Evolutionary conservation across 2,113 vertebrate genomes (phyloP).

Genomic region (Megaceryle maxima): DNA sequence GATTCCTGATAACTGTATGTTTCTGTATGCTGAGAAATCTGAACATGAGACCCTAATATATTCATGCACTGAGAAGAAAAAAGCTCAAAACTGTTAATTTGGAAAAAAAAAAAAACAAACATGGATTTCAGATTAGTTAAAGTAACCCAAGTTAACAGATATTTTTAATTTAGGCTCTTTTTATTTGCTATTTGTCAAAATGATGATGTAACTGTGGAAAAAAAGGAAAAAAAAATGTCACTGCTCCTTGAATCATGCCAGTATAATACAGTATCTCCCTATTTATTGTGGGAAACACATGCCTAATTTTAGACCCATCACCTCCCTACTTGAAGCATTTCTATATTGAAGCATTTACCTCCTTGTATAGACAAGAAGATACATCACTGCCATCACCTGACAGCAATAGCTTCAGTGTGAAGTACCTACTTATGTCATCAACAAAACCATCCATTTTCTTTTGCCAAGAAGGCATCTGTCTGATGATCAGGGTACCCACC

Average conservation of each 20-base stretch:
- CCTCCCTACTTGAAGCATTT: background rate
- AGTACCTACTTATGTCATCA: background rate
- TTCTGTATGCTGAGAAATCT: background rate
- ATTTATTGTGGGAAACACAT: background rate
- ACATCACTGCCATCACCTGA: background rate
- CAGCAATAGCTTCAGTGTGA: background rate
- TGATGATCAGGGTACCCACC: background rate
- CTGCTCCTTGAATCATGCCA: accelerated
- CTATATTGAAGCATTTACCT: background rate
- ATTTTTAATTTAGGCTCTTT: background rate
- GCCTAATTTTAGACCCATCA: background rate
- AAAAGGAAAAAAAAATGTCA: background rate
- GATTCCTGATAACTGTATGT: background rate
- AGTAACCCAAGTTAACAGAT: background rate
- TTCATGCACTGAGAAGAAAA: background rate
- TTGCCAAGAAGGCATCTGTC: background rate
- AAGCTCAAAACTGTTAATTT: background rate
- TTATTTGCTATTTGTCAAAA: background rate
- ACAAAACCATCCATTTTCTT: background rate
- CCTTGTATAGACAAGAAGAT: background rate
- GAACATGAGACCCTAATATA: background rate
- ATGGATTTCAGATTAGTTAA: background rate
- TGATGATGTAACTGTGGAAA: background rate
- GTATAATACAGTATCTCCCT: background rate
- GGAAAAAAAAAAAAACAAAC: background rate